A percentile compares a stretch with the other conserved stretches of the same genome.
phyloP scores from a whole-genome alignment of 2,113 vertebrate species.

The Hemiscyllium ocellatum region DNA sequence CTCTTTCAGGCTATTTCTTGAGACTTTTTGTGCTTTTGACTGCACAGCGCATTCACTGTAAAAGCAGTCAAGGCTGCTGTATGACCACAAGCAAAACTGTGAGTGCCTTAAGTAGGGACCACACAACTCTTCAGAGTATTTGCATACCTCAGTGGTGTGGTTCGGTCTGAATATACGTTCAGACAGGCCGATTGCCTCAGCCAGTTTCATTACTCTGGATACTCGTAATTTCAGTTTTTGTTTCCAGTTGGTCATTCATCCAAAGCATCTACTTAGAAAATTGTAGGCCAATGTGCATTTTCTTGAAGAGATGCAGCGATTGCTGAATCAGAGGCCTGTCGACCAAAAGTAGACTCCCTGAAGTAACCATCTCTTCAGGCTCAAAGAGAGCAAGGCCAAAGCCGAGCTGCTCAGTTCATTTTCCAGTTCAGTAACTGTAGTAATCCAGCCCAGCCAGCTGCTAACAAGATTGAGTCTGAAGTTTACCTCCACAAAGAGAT shows the following conservation, averaged over 20 bases:
- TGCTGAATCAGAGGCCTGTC: slow-evolving; percentile 70
- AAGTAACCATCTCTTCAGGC: slow-evolving; percentile 70
- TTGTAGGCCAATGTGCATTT: background rate
- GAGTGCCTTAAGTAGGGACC: slow-evolving; percentile 96
- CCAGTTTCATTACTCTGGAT: slow-evolving; percentile 49
- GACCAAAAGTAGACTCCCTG: slow-evolving; percentile 76
- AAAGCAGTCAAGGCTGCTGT: slow-evolving; percentile 93
- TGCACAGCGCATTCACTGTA: slow-evolving; percentile 97
- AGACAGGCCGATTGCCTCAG: slow-evolving; percentile 61
- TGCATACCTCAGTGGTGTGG: slow-evolving; percentile 92
- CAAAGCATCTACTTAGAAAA: too few relatives aligned
- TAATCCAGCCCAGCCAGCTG: slow-evolving; percentile 99
- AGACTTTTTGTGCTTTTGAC: slow-evolving; percentile 93
- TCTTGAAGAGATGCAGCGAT: slow-evolving; percentile 62
- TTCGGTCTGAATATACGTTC: slow-evolving; percentile 67
- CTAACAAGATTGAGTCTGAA: slow-evolving; percentile 99
- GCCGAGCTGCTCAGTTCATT: slow-evolving; percentile 99
- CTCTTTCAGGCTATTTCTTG: slow-evolving; percentile 94
- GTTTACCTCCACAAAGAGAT: slow-evolving; percentile 99
- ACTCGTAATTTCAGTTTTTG: slow-evolving; percentile 23
- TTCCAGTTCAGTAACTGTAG: slow-evolving; percentile 95
- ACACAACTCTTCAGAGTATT: slow-evolving; percentile 91
- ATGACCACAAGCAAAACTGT: slow-evolving; percentile 97
- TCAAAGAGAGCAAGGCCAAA: slow-evolving; percentile 98
- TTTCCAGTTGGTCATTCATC: too few relatives aligned